phyloP scores from a whole-genome alignment of 2,888 invertebrate genomes.

The Cactoblastis cactorum region DNA sequence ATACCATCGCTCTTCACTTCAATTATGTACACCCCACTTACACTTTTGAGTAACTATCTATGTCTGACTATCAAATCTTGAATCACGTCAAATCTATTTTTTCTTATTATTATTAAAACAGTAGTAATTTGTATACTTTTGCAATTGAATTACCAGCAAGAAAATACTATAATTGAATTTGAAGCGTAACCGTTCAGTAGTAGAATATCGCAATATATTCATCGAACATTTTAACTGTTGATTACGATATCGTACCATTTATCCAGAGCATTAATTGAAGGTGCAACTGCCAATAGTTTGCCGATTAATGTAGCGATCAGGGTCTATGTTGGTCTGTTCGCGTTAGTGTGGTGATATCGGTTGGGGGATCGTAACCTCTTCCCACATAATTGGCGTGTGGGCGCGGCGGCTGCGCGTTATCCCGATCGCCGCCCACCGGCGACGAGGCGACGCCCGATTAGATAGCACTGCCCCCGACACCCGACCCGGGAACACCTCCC shows the following conservation, averaged over 20 bases:
- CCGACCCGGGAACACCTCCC: slow-evolving; percentile 54
- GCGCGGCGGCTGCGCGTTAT: slow-evolving; percentile 66
- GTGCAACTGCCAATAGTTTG: slow-evolving; percentile 56
- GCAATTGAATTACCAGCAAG: neutral
- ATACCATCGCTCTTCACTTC: slow-evolving; percentile 44
- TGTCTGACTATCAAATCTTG: slow-evolving; percentile 7
- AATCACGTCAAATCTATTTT: slow-evolving; percentile 6
- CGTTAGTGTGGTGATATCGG: slow-evolving; percentile 61
- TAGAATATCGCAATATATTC: neutral
- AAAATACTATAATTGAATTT: neutral
- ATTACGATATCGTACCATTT: slow-evolving; percentile 39
- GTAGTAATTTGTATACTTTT: neutral
- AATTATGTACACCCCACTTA: slow-evolving; percentile 46
- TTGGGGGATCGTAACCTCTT: slow-evolving; percentile 71
- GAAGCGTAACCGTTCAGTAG: neutral
- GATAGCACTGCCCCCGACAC: slow-evolving; percentile 62
- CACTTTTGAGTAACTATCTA: slow-evolving; percentile 28
- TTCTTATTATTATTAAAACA: slow-evolving; percentile 1
- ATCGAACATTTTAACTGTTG: slow-evolving; percentile 9
- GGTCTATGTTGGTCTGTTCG: slow-evolving; percentile 57
- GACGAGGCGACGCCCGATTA: slow-evolving; percentile 69
- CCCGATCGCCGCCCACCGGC: slow-evolving; percentile 74
- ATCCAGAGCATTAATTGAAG: slow-evolving; percentile 57
- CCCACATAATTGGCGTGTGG: slow-evolving; percentile 78
- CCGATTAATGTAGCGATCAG: slow-evolving; percentile 62